Conservation (phyloP, 2,113 vertebrate genomes). For the Phrynocephalus versicolor region DNA sequence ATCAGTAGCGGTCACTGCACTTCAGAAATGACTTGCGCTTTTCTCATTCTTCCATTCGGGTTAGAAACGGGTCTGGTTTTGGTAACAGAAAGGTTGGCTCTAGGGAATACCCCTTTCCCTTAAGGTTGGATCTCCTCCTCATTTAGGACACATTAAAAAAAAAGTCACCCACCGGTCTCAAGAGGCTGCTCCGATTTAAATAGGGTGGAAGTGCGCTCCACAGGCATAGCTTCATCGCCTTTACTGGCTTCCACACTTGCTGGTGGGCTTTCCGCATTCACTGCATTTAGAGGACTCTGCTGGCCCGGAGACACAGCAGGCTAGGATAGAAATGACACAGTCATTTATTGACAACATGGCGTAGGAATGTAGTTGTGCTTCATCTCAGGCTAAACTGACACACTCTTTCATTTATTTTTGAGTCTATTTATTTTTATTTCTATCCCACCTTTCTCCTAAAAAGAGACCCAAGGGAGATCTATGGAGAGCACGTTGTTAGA, state of each 20-base stretch:
- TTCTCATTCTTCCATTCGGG: too few relatives aligned
- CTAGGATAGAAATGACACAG: constrained; percentile 34
- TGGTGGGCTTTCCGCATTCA: background rate
- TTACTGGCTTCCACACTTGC: rapidly evolving
- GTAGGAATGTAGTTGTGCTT: too few relatives aligned
- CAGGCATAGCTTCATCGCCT: background rate
- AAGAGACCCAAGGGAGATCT: too few relatives aligned
- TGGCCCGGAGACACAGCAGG: background rate
- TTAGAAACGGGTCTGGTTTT: too few relatives aligned
- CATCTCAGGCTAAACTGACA: too few relatives aligned
- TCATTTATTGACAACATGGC: too few relatives aligned
- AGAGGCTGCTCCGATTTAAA: background rate
- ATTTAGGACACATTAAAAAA: too few relatives aligned
- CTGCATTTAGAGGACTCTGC: rapidly evolving
- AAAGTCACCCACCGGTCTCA: constrained; percentile 41
- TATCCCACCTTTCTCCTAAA: too few relatives aligned
- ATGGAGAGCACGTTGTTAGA: too few relatives aligned
- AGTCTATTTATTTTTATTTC: too few relatives aligned
- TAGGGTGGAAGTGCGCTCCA: too few relatives aligned
- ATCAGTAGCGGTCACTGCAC: background rate
- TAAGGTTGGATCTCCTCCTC: background rate
- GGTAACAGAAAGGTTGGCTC: background rate
- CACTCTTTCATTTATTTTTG: too few relatives aligned
- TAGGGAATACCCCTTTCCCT: background rate
- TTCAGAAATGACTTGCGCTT: background rate